Evolutionary conservation across 2,113 vertebrate species (phyloP).

Genomic region (Mustelus asterias): DNA sequence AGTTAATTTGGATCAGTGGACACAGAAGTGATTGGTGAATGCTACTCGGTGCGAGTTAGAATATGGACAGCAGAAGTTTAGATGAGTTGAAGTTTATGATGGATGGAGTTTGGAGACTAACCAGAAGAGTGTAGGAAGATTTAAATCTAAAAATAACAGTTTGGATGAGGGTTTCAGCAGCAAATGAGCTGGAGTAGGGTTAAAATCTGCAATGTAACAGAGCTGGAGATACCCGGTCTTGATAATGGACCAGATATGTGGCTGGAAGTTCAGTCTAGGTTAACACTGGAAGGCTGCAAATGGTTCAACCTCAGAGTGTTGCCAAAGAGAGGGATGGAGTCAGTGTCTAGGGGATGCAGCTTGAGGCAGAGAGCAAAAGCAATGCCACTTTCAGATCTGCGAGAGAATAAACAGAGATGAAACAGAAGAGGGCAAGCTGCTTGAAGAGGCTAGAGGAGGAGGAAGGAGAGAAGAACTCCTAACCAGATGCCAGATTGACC

Average conservation of each 20-base stretch:
- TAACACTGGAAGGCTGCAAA: not conserved
- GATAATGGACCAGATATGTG: not conserved
- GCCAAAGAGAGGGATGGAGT: no score
- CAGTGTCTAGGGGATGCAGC: no score
- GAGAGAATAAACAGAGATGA: no score
- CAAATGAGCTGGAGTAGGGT: not conserved
- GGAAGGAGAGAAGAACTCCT: no score
- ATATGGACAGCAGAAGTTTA: not conserved
- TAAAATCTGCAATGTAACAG: not conserved
- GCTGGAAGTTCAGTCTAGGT: not conserved
- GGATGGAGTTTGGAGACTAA: not conserved
- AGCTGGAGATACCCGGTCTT: not conserved
- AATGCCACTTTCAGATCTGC: no score
- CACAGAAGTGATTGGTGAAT: not conserved
- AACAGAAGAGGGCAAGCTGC: no score
- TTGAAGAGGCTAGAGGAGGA: no score
- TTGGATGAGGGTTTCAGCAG: not conserved
- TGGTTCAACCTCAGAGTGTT: no score
- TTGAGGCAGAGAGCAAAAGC: no score
- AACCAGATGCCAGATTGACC: no score
- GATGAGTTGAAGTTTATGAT: not conserved
- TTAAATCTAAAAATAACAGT: not conserved
- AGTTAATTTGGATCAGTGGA: not conserved
- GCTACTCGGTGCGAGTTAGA: not conserved
- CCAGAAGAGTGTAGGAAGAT: not conserved